phyloP scores from a whole-genome alignment of 2,888 invertebrate genomes.

The Nysson spinosus region DNA sequence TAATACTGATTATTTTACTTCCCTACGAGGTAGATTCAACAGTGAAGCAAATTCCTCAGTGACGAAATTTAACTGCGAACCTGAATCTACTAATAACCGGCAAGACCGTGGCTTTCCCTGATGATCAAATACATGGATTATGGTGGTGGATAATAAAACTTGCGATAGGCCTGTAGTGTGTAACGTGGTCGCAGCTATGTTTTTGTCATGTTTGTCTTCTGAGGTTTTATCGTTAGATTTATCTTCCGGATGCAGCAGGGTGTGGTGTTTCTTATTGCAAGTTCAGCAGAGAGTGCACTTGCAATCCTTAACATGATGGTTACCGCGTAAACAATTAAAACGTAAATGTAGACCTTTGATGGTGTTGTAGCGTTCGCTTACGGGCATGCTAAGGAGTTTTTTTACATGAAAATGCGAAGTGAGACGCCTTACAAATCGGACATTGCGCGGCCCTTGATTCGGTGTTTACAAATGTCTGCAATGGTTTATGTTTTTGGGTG shows the following conservation, averaged over 20 bases:
- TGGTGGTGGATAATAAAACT: background rate
- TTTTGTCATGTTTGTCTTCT: too few species aligned
- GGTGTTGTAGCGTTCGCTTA: background rate
- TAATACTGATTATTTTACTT: background rate
- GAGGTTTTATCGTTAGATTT: too few species aligned
- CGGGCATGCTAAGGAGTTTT: background rate
- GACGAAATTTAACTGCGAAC: constrained; percentile 6
- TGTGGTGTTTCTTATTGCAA: constrained; percentile 2
- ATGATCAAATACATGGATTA: background rate
- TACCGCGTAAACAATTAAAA: constrained; percentile 4
- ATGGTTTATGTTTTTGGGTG: too few species aligned
- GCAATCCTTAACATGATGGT: background rate
- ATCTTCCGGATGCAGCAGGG: constrained; percentile 2
- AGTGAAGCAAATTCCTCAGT: background rate
- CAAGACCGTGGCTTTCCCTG: background rate
- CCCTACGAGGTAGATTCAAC: background rate
- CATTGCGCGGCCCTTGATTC: too few species aligned
- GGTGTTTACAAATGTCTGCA: too few species aligned
- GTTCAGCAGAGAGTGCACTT: background rate
- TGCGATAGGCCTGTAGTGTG: background rate
- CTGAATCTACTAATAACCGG: background rate
- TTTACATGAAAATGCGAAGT: background rate
- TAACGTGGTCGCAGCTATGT: too few species aligned
- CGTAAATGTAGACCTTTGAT: background rate
- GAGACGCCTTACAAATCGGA: background rate